These are phyloP conservation scores for Arothron firmamentum DNA, from an alignment of 2,113 vertebrate species.

Conservation along the genomic window DNA sequence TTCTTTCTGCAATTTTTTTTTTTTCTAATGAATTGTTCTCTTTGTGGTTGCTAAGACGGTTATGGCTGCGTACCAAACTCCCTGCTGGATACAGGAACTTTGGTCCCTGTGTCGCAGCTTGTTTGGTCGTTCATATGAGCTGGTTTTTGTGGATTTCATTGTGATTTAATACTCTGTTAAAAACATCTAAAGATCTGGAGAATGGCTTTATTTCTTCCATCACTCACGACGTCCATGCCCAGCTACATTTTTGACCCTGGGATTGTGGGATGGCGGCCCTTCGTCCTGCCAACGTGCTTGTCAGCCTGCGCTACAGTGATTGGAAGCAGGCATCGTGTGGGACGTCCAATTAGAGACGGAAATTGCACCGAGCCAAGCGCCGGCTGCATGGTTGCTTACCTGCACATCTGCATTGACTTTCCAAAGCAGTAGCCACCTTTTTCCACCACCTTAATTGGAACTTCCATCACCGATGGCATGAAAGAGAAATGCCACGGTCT, in stretches of 20 bases:
- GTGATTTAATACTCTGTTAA: too few relatives aligned
- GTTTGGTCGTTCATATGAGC: too few relatives aligned
- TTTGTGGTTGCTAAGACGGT: too few relatives aligned
- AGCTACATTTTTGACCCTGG: conserved; percentile 5
- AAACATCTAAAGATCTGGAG: too few relatives aligned
- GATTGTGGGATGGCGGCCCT: conserved; percentile 10
- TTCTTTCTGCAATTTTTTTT: too few relatives aligned
- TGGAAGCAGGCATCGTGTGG: conserved; percentile 87
- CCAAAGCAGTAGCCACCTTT: conserved; percentile 65
- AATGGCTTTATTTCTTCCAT: not conserved
- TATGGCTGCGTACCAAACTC: too few relatives aligned
- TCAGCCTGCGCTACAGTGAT: conserved; percentile 69
- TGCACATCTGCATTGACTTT: conserved; percentile 88
- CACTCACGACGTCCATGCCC: conserved; percentile 4
- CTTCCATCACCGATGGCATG: conserved; percentile 56
- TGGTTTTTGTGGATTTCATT: too few relatives aligned
- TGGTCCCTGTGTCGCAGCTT: too few relatives aligned
- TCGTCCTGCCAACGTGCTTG: conserved; percentile 24
- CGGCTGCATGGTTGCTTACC: conserved; percentile 85
- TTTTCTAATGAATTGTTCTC: too few relatives aligned
- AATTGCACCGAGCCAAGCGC: conserved; percentile 84
- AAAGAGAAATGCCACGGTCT: conserved; percentile 62
- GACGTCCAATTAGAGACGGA: conserved; percentile 90
- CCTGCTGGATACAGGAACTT: too few relatives aligned
- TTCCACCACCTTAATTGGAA: conserved; percentile 63